Evolutionary conservation across 2,797 vertebrate genomes (phyloP).

Genomic region (Chromobotia macracanthus): DNA sequence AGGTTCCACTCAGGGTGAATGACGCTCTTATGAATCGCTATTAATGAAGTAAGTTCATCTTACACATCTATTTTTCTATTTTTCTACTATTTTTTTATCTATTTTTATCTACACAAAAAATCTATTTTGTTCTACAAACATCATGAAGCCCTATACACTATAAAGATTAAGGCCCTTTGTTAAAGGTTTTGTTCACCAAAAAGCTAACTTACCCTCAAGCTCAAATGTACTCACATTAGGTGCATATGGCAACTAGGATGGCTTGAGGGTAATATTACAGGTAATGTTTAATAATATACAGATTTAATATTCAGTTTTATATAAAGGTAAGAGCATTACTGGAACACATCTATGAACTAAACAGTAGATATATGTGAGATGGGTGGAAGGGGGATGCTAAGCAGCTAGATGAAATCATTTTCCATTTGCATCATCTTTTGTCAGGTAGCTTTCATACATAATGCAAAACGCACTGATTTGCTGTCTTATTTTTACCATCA

Average conservation of each 20-base stretch:
- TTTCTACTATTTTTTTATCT: too few relatives aligned
- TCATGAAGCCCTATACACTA: neutral
- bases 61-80: too few relatives aligned
- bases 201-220: too few relatives aligned
- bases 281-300: too few relatives aligned
- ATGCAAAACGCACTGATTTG: neutral
- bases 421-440: constrained; percentile 7
- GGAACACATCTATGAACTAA: neutral
- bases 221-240: too few relatives aligned
- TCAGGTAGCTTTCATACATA: constrained; percentile 22
- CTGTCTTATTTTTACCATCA: constrained; percentile 15
- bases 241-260: too few relatives aligned
- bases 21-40: constrained; percentile 9
- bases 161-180: neutral
- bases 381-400: neutral
- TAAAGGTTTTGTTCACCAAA: neutral
- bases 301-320: neutral
- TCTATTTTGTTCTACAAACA: neutral
- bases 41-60: constrained; percentile 16
- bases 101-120: neutral
- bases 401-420: constrained; percentile 18
- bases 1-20: neutral
- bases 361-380: neutral
- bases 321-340: neutral
- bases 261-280: too few relatives aligned